A percentile compares a stretch with the other conserved stretches of the same genome.
Conservation (phyloP, 2,888 invertebrate species). For the Ornithoptera alexandrae region DNA sequence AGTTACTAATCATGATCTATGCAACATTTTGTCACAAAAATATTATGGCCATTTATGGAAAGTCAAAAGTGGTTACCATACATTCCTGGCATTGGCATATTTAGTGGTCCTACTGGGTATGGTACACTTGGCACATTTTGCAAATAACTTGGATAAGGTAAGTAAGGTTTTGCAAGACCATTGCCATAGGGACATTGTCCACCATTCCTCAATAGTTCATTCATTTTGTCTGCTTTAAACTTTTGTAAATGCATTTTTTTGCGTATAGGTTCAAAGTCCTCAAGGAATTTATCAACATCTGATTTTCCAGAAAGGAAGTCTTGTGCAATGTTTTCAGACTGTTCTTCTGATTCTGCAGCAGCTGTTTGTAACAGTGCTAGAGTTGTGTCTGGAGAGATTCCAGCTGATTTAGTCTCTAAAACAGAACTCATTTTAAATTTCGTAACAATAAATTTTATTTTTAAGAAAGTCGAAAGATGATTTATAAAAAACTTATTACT, state of each 20-base stretch:
- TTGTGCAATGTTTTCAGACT: slow-evolving; percentile 91
- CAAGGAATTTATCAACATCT: slow-evolving; percentile 90
- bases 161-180: slow-evolving; percentile 62
- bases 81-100: slow-evolving; percentile 88
- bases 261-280: slow-evolving; percentile 88
- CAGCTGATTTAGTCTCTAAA: slow-evolving; percentile 87
- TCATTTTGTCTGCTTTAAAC: slow-evolving; percentile 96
- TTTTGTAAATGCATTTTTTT: slow-evolving; percentile 82
- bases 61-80: slow-evolving; percentile 70
- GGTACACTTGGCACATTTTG: slow-evolving; percentile 83
- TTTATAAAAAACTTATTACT: too few relatives aligned
- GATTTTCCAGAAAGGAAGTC: slow-evolving; percentile 87
- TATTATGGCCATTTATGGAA: slow-evolving; percentile 1
- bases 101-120: slow-evolving; percentile 85
- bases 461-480: background rate
- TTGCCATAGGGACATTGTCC: slow-evolving; percentile 62
- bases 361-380: slow-evolving; percentile 93
- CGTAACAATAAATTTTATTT: background rate
- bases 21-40: background rate
- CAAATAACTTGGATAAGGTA: slow-evolving; percentile 67
- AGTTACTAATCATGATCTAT: slow-evolving; percentile 4
- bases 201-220: slow-evolving; percentile 81
- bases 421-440: slow-evolving; percentile 21
- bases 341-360: slow-evolving; percentile 95
- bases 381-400: slow-evolving; percentile 91